Evolutionary conservation across 2,888 invertebrate genomes (phyloP), one percentile per base, ranked within the genome.

Genomic region (Danaus chrysippus): DNA sequence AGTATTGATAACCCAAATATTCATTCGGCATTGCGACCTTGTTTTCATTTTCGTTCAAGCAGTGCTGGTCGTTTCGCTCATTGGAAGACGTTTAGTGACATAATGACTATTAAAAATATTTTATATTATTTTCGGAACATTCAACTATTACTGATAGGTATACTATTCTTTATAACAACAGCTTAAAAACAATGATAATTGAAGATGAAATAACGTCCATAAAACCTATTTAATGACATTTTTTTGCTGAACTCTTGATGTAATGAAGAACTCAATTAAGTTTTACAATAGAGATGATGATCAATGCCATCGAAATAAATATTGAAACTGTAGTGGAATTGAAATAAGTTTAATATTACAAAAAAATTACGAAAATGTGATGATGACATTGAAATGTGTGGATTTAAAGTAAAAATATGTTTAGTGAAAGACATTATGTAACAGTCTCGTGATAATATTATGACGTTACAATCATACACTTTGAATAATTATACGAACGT

Each of bases 1-100:
- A 75, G 69, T 64, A 71, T 65, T 67, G 71, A 77, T 78, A 84
- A 75, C 78, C 85, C 77, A 83, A 86, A 89, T 87, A 83, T 76
- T 74, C 81, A 84, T 69, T 67, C 74, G 76, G 82, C 86, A 86
- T 86, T 80, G 73, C 86, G 88, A 81, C 89, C 88, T 89, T 87
- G 87, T 82, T 87, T 88, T 88, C 87, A 73, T 79, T 89, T 89
- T 89, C 87, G 77, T 87, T 87, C 71, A 70, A 70, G 64, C 70
- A 67, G 59, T 66, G 62, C 64, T 71, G 72, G 69, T 69, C 69
- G 76, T 76, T 74, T 75, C 72, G 75, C 71, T 49, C 49, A 76
- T 75, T 78, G 71, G 70, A 70, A 71, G 70, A 68, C 70, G 73
- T 76, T 71, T 73, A 76, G 71, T 85, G 79, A 83, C 77, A 85